These are phyloP conservation scores for Lates calcarifer DNA, from an alignment of 2,113 vertebrate species.

Conservation along the genomic window DNA sequence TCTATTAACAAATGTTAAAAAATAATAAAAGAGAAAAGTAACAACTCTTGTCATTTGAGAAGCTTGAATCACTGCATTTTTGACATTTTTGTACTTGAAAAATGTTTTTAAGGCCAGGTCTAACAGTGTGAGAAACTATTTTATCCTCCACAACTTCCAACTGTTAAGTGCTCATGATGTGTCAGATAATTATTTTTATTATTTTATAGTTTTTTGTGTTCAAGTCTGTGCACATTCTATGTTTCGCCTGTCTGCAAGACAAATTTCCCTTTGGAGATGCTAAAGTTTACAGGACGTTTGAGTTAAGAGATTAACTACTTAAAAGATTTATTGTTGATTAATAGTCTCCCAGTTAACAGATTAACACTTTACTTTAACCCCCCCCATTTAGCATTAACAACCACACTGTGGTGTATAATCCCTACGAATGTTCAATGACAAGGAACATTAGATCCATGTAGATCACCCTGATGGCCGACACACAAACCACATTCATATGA, in stretches of 20 bases:
- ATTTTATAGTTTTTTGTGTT: not conserved
- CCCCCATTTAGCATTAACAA: too few relatives aligned
- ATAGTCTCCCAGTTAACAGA: too few relatives aligned
- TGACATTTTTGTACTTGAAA: not conserved
- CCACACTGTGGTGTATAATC: too few relatives aligned
- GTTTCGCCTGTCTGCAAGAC: not conserved
- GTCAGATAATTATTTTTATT: not conserved
- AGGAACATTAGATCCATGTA: not conserved
- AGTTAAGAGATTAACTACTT: not conserved
- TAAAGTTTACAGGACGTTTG: not conserved
- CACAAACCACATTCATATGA: slow-evolving; percentile 44
- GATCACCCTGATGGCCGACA: slow-evolving; percentile 8
- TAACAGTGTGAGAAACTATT: not conserved
- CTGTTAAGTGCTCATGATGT: not conserved
- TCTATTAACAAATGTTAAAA: not conserved
- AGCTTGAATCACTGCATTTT: not conserved
- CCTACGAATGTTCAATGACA: too few relatives aligned
- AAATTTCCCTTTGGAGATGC: not conserved
- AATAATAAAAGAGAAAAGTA: not conserved
- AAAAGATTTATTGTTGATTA: not conserved
- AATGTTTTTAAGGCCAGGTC: not conserved
- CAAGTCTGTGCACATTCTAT: not conserved
- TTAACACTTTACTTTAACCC: too few relatives aligned
- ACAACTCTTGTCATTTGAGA: not conserved
- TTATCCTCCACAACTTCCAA: not conserved